phyloP scores from a whole-genome alignment of 2,888 invertebrate genomes.

The Cylloceria caligata region DNA sequence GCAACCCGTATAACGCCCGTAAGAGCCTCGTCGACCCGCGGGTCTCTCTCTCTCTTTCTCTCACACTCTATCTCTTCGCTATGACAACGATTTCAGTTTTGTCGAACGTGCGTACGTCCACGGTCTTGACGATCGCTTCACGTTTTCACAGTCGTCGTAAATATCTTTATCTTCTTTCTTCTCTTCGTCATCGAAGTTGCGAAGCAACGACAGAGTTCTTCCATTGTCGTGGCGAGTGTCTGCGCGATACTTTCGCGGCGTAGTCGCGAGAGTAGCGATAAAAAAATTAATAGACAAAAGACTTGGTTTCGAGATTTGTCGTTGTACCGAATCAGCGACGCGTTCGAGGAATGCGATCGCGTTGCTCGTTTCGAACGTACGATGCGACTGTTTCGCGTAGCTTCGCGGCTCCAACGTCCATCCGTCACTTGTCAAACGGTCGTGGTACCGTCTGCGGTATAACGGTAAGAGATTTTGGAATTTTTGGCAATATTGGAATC shows the following conservation, averaged over 20 bases:
- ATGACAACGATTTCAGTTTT: conserved; percentile 36
- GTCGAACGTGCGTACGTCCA: background rate
- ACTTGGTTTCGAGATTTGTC: conserved; percentile 26
- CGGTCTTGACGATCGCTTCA: background rate
- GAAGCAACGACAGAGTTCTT: conserved; percentile 50
- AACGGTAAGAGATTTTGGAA: conserved; percentile 92
- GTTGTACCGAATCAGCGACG: conserved; percentile 5
- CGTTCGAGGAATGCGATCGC: conserved; percentile 52
- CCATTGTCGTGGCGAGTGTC: conserved; percentile 37
- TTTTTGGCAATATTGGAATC: conserved; percentile 89
- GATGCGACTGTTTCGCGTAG: background rate
- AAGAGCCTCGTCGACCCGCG: conserved; percentile 57
- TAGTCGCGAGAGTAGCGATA: conserved; percentile 13
- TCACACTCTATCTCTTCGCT: too few species aligned
- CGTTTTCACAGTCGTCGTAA: conserved; percentile 18
- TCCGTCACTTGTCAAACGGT: conserved; percentile 78
- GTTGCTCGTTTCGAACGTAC: conserved; percentile 14
- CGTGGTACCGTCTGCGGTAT: conserved; percentile 88
- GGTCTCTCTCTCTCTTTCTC: conserved; percentile 14
- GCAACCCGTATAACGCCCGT: conserved; percentile 37
- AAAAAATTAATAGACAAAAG: conserved; percentile 2
- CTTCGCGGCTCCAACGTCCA: conserved; percentile 20
- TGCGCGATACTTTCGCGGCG: conserved; percentile 25
- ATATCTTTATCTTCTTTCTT: conserved; percentile 19
- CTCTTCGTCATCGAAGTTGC: conserved; percentile 40